Evolutionary conservation across 2,797 vertebrate genomes (phyloP), one percentile per base, ranked within the genome.

Genomic region (Hoplostethus mediterraneus): DNA sequence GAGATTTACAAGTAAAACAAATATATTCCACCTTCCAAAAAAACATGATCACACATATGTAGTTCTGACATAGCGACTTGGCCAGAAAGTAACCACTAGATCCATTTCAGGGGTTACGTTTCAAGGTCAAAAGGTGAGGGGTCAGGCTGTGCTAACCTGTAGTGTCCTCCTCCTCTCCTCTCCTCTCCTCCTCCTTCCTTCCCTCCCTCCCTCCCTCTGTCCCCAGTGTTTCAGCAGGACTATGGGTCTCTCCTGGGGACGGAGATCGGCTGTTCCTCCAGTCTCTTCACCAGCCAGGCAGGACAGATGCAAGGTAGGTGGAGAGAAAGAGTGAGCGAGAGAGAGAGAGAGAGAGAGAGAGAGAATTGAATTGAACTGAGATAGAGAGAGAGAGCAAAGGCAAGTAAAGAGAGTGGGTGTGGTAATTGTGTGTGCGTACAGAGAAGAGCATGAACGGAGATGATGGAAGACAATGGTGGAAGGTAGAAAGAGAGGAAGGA

Each of bases 221-320:
- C 84, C 81, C 67, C 89, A 95, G 94, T 95, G 88, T 95, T 95
- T 86, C 95, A 95, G 89, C 94, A 95, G 88, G 94, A 95, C 87
- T 95, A 95, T 69, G 93, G 95, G 49, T 94, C 95, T 81, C 94
- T 95, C 80, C 89, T 95, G 87, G 94, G 95, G 80, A 94, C 95
- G 54, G 95, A 95, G 87, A 95, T 95, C 71, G 94, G 94, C 87
- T 95, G 94, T 84, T 95, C 94, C 79, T 95, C 95, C 75, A 93
- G 94, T 81, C 94, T 95, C 87, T 95, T 95, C 89, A 92, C 93
- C 88, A 93, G 94, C 88, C 95, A 95, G 92, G 91, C 94, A 74
- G 90, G 93, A 92, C 94, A 95, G 89, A 94, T 95, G 92, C 93
- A 94, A 95, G 94, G 94, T 95, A 90, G 69, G 90, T 77, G 74